Percentiles rank a stretch among this genome's conserved stretches.
These are phyloP conservation scores for Phrynocephalus versicolor DNA, from an alignment of 2,113 vertebrate species.

Conservation along the genomic window DNA sequence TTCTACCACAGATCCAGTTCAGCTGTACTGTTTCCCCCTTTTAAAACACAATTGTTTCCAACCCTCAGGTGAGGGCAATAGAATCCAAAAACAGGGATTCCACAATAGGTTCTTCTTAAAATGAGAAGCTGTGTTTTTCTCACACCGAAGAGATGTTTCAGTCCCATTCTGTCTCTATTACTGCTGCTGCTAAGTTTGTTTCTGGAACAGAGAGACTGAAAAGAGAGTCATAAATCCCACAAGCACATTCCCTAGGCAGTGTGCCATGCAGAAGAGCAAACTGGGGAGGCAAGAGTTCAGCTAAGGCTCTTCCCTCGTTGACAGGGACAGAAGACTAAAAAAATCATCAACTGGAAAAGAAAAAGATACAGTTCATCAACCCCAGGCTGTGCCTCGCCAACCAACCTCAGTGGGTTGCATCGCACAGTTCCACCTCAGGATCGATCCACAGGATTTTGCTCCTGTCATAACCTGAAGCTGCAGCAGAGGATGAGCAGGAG, in stretches of 20 bases:
- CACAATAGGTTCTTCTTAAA: not conserved
- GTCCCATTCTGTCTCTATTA: not conserved
- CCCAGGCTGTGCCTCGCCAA: not conserved
- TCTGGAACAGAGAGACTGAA: slow-evolving; percentile 34
- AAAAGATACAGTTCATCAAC: not conserved
- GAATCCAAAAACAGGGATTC: not conserved
- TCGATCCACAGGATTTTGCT: not conserved
- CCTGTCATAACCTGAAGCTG: not conserved
- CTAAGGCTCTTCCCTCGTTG: not conserved
- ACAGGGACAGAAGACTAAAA: not conserved
- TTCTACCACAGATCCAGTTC: not conserved
- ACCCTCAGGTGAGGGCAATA: not conserved
- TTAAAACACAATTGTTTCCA: not conserved
- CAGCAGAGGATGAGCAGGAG: too few relatives aligned
- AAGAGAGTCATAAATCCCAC: slow-evolving; percentile 41
- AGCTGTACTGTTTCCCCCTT: not conserved
- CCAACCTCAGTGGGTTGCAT: not conserved
- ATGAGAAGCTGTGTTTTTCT: too few relatives aligned
- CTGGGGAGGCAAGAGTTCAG: not conserved
- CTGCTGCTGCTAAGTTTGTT: slow-evolving; percentile 15
- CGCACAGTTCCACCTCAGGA: not conserved
- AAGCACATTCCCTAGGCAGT: slow-evolving; percentile 33
- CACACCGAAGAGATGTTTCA: not conserved
- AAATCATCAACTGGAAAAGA: not conserved
- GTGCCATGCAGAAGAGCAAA: not conserved